These are phyloP conservation scores for Acanthochromis polyacanthus DNA, from an alignment of 2,113 vertebrate species.

Conservation along the genomic window DNA sequence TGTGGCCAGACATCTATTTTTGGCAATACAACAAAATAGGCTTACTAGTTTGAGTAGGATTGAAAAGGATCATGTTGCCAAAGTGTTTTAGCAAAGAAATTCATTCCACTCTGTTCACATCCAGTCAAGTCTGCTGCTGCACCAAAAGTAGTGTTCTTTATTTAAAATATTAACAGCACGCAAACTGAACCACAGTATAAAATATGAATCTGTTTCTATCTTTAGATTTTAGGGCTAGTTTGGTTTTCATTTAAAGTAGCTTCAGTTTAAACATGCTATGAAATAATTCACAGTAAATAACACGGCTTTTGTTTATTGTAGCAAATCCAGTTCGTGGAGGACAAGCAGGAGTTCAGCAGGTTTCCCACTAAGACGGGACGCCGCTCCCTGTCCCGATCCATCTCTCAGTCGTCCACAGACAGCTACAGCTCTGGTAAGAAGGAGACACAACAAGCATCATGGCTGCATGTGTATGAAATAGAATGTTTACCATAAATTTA, in stretches of 20 bases:
- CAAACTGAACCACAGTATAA: no score
- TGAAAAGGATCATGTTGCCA: not conserved
- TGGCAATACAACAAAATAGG: not conserved
- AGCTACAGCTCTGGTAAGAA: slow-evolving; percentile 94
- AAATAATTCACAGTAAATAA: not conserved
- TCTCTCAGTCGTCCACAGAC: slow-evolving; percentile 97
- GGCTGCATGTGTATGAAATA: no score
- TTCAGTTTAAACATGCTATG: not conserved
- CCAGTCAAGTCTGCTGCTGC: not conserved
- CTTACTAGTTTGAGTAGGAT: not conserved
- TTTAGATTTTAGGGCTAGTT: no score
- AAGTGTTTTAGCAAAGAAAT: not conserved
- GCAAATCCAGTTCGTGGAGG: slow-evolving; percentile 97
- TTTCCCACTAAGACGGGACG: slow-evolving; percentile 94
- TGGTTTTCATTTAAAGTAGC: not conserved
- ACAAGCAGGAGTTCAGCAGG: slow-evolving; percentile 96
- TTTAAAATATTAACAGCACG: no score
- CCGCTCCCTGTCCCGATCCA: slow-evolving; percentile 94
- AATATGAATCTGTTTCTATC: no score
- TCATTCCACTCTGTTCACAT: not conserved
- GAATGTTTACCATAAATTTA: not conserved
- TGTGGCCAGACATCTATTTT: slow-evolving; percentile 21
- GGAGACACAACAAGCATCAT: not conserved
- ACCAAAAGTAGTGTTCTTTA: not conserved
- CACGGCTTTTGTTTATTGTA: slow-evolving; percentile 20